These are phyloP conservation scores for Halcyon chelicuti DNA, from an alignment of 2,797 vertebrate species.

Conservation along the genomic window DNA sequence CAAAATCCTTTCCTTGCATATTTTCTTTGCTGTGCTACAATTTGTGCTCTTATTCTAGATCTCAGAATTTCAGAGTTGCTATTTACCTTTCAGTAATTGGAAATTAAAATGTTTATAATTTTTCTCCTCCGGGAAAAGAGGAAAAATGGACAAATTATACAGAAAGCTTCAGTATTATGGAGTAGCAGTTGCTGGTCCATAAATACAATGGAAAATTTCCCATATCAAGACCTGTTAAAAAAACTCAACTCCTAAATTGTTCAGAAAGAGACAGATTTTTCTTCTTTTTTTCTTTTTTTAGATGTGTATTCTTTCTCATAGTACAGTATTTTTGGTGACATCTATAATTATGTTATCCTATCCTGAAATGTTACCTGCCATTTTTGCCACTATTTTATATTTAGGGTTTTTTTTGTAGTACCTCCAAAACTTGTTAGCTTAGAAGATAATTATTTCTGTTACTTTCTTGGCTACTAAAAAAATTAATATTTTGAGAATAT, in stretches of 20 bases:
- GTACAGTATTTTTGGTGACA: not conserved
- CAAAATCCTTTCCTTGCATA: not conserved
- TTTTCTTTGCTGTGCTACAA: not conserved
- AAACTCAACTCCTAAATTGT: not conserved
- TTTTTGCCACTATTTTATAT: not conserved
- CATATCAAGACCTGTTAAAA: not conserved
- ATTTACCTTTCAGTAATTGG: not conserved
- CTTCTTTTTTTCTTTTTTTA: not conserved
- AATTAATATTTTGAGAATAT: not conserved
- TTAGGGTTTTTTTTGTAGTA: not conserved
- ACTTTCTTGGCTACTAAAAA: not conserved
- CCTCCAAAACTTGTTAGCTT: not conserved
- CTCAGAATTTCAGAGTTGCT: not conserved
- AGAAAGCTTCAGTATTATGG: not conserved
- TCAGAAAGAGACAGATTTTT: not conserved
- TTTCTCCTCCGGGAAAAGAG: not conserved
- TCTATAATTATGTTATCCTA: not conserved
- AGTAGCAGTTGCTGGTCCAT: not conserved
- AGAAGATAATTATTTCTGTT: not conserved
- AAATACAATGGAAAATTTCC: not conserved
- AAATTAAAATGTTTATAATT: not conserved
- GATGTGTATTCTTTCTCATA: not conserved
- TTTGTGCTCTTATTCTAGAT: not conserved
- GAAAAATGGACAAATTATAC: not conserved
- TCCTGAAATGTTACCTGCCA: not conserved